Evolutionary conservation across 2,797 vertebrate genomes (phyloP).

Genomic region (Argya squamiceps): DNA sequence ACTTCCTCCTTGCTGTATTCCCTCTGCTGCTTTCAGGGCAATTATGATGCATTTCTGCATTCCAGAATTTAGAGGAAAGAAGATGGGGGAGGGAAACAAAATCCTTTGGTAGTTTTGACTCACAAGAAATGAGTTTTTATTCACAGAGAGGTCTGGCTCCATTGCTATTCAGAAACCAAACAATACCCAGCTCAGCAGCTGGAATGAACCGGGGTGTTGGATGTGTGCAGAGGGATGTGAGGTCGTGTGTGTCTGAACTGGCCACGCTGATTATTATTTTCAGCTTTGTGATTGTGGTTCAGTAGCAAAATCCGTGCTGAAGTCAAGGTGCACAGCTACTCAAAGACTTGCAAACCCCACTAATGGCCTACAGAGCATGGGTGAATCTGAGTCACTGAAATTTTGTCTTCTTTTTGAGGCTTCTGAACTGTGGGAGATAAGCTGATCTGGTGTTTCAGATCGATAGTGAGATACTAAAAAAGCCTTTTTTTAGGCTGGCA

Average conservation of each 20-base stretch:
- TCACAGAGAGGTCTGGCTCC: not conserved
- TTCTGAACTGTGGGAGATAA: not conserved
- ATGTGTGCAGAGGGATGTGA: not conserved
- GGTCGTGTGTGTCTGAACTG: not conserved
- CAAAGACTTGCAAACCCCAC: not conserved
- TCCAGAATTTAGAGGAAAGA: not conserved
- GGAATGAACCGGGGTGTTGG: not conserved
- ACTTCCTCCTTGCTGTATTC: not conserved
- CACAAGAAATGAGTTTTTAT: not conserved
- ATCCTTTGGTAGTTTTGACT: not conserved
- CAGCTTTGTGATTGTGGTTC: not conserved
- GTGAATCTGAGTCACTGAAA: not conserved
- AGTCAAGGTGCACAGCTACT: not conserved
- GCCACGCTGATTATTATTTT: not conserved
- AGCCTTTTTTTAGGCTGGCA: not conserved
- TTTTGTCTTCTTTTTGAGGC: not conserved
- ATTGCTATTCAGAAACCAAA: not conserved
- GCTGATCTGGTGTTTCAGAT: not conserved
- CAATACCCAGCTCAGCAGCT: not conserved
- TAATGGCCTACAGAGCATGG: not conserved
- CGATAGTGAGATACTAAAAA: not conserved
- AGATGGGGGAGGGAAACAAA: not conserved
- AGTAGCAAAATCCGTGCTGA: not conserved
- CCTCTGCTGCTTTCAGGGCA: not conserved
- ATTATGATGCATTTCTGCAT: not conserved